Base-by-base conservation (phyloP, 2,113 vertebrate species). In the Cyanoramphus novaezelandiae region DNA sequence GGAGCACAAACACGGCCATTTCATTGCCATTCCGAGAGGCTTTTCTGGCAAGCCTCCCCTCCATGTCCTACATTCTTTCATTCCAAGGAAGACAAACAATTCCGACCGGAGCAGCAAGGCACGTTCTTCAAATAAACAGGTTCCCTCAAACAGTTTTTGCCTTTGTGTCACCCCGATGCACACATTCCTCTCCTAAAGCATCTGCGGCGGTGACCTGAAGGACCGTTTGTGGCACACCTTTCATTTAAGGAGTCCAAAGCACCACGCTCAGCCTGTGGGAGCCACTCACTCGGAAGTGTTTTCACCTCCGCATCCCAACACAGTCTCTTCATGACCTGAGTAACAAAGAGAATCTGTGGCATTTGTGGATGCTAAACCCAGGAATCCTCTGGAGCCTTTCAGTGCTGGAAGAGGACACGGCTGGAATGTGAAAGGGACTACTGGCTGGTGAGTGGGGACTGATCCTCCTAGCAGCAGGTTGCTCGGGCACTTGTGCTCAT, bases 31-130 rank as follows among this genome's bases (percentile, higher is more conserved):
- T 97, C 95, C 93, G 76, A 95, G 83, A 78, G 93, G 79, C 87
- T 95, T 91, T 95, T 82, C 94, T 97, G 97, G 96, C 96, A 97
- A 82, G 82, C 50, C 60, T 95, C 79, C 65, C 50, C 86, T 37
- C 93, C 71, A 80, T 92, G 95, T 95, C 91, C 94, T 95, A 88
- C 94, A 96, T 96, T 96, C 95, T 97, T 97, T 97, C 96, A 90
- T 97, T 97, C 93, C 96, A 84, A 94, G 95, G 92, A 95, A 95
- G 97, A 94, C 91, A 97, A 97, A 96, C 96, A 97, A 95, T 88
- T 95, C 92, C 79, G 79, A 71, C 43, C 83, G 72, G 33, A 95
- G 94, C 95, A 92, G 82, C 76, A 90, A 95, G 94, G 91, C 95
- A 97, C 75, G 90, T 95, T 96, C 90, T 95, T 90, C 90, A 95